Base-by-base conservation (phyloP, 2,113 vertebrate species). In the Brachirus orientalis region DNA sequence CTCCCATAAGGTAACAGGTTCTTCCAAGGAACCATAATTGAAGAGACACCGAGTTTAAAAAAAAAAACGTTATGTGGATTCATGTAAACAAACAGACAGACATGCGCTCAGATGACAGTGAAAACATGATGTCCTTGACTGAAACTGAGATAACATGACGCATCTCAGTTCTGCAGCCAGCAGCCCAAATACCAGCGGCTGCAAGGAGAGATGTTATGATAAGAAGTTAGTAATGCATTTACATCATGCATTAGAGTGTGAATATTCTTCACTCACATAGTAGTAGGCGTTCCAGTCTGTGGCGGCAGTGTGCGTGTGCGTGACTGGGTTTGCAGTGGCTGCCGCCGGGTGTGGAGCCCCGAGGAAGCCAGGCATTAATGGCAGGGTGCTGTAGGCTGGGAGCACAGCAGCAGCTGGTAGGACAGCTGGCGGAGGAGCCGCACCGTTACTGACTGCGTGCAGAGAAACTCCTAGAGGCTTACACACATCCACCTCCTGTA, bases 271-370 rank as follows among this genome's bases (percentile, higher is more conserved):
- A 91, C 93, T 93, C 78, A 94, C 93, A 12, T 94, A 94, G 79
- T 94, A 94, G 75, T 94, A 94, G 52, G 92, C 70, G 86, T 86
- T 94, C 93, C 93, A 94, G 85, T 94, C 92, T 0, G 88, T 69
- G 47, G 88, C 59, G 1, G 88, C 56, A 6, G 84, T 63, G 63
- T 90, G 90, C 44, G 90, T 9, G 14, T 90, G 91, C 0, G 91
- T 45, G 45, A 86, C 86, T 0, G 89, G 46, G 77, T 3, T 77
- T 7, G 91, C 78, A 0, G 88, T n/a, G 17, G 88, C 75, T 0
- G 84, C 80, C 0, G 76, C 83, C 0, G 90, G 81, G 66, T 93
- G 92, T 11, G 91, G 83, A 3, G 91, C 82, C 41, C 86, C 82
- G 0, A 94, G 82, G 84, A 93, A 94, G 52, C 92, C 83, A 4